Base-by-base conservation (phyloP, 30 jellyfish, hydroid and myxozoan species). In the Cassiopea xamachana region DNA sequence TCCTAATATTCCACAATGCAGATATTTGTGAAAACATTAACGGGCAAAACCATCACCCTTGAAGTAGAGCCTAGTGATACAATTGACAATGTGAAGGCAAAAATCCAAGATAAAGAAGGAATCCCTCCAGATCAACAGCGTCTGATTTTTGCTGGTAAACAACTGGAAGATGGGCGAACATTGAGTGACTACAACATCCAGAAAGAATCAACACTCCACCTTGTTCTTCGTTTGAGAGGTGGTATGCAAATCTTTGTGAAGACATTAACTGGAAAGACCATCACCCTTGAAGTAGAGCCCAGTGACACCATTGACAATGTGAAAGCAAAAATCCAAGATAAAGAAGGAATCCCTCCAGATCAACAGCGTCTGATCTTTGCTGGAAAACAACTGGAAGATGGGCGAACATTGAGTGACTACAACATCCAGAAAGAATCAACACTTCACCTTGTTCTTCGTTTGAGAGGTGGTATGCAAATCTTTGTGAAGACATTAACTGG, bases 91-190 rank as follows among this genome's bases (percentile, higher is more conserved):
- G 98, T 93, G 75, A 93, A 93, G 68, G 92, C 98, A 18, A 93
- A 93, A 68, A 93, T 93, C 64, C 98, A 93, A 80, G 98, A 93
- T 89, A 93, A 93, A 79, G 98, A 93, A 85, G 98, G 98, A 55
- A 93, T 93, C 82, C 98, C 98, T 19, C 98, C 98, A 89, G 98
- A 93, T 67, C 98, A 93, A 78, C 98, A 93, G 69, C 95, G 98
- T 64, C 93, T 93, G 16, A 93, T 93, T 75, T 93, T 93, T 67
- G 98, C 98, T 1, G 98, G 98, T 15, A 93, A 93, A 75, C 98
- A 93, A 73, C 77, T 93, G 73, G 98, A 93, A 84, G 98, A 93
- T 93, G 98, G 98, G 77, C 98, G 98, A 43, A 93, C 98, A 47
- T 90, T 93, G 77, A 89, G 97, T 76, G 98, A 93, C 94, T 93